Evolutionary conservation across 2,797 vertebrate species (phyloP), one percentile per base, ranked within the genome.

Genomic region (Eurystomus glaucurus): DNA sequence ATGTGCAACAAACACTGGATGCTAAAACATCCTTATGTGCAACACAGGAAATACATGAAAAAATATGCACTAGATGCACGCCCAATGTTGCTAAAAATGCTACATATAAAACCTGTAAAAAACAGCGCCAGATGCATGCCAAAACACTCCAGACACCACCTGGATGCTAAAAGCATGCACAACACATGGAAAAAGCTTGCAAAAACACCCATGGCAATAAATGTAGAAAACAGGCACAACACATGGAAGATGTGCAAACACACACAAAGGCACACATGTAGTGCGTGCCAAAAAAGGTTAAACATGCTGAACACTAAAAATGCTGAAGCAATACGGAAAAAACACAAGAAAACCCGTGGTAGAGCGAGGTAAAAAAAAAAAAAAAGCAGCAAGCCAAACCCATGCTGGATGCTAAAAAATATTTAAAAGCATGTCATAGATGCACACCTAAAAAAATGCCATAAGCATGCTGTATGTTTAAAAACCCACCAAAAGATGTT

Each of bases 281-380:
- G 35, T 35, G 35, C 35, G 17, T 21, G 22, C 16, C 16, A 43
- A 72, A 90, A 51, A 48, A 11, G 16, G 8, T 15, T 16, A 85
- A 58, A 58, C 9, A 12, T 26, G 39, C 20, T 33, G 20, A 66
- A 50, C 9, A 16, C 11, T 61, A 82, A 83, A 85, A 84, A 62
- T 21, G 14, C 8, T 64, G 45, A 68, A 71, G 61, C 16, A 64
- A 14, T 7, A 22, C 2, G 4, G 7, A 3, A 3, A 37, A 20
- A 48, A 6, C 2, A 46, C 28, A 45, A 26, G 33, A 78, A 43
- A 20, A 9, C 5, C 28, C 1, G 0, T 28, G 10, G 15, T 4
- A 55, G 23, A 11, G 77, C 41, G 15, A 51, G 14, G 8, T n/a
- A n/a, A 0, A 5, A 41, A 41, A n/a, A 41, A 21, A 8, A 14